Conservation (phyloP, 2,113 vertebrate species). For the Rallus limicola region DNA sequence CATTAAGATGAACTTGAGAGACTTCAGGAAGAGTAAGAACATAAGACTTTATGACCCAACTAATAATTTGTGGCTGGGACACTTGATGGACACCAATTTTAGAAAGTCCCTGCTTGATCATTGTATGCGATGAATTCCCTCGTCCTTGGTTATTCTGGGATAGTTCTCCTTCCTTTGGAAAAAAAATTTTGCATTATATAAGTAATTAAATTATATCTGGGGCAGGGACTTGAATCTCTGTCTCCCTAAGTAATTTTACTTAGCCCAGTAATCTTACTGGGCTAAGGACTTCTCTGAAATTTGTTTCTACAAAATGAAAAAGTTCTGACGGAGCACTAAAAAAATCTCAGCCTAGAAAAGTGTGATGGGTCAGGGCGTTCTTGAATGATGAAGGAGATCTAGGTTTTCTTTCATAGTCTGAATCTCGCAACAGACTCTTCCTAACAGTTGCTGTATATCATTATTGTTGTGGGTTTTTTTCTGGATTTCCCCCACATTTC, state of each 20-base stretch:
- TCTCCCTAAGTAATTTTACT: slow-evolving; percentile 31
- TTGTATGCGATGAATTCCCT: not conserved
- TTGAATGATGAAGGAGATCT: not conserved
- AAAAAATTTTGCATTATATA: not conserved
- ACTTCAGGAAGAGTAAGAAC: not conserved
- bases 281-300: slow-evolving; percentile 26
- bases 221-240: slow-evolving; percentile 9
- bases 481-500: not conserved
- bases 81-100: not conserved
- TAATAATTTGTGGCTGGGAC: not conserved
- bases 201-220: slow-evolving; percentile 44
- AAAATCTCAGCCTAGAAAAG: not conserved
- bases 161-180: slow-evolving; percentile 9
- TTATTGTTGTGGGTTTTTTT: not conserved
- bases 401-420: not conserved
- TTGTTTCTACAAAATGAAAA: not conserved
- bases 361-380: not conserved
- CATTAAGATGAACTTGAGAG: not conserved
- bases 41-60: not conserved
- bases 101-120: not conserved
- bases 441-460: not conserved
- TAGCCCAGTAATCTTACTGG: slow-evolving; percentile 23
- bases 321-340: not conserved
- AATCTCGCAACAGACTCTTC: not conserved
- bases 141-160: not conserved